Evolutionary conservation across 2,888 invertebrate genomes (phyloP), one percentile per base, ranked within the genome.

Genomic region (Aphelenchoides bicaudatus): DNA sequence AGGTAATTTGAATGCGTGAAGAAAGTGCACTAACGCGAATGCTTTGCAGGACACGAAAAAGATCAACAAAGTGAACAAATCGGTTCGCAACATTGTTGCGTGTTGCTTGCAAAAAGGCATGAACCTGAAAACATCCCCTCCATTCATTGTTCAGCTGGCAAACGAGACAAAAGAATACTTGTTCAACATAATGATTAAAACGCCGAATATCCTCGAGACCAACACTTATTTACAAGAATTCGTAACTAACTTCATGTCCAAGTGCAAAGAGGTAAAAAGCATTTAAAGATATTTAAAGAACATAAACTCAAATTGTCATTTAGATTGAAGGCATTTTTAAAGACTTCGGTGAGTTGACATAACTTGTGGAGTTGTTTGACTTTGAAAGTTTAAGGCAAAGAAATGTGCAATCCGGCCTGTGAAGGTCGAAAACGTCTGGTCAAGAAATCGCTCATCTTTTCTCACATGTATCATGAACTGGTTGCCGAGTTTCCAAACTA

Each of bases 131-230:
- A 98, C 98, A 81, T 93, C 93, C 79, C 98, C 98, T 58, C 98
- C 98, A 61, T 99, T 96, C 83, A 96, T 98, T 79, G 84, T 98
- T 80, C 98, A 98, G 83, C 98, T 98, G 82, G 84, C 99, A 78
- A 96, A 96, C 66, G 98, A 98, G 83, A 98, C 94, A 76, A 96
- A 96, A 84, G 93, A 96, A 82, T 87, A 94, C 79, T 84, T 98
- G 79, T 53, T 58, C 28, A 50, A 50, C 16, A 75, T 78, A 10
- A 68, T 73, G 53, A 62, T 65, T 1, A 61, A 61, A n/a, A 68
- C 71, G 50, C 63, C 71, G 16, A 57, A 68, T 39, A 61, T 68
- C 39, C 70, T 83, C 51, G 79, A 80, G 68, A 80, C 81, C 57
- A 93, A 91, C 82, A 92, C 93, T 83, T 96, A 94, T 83, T 91